phyloP scores from a whole-genome alignment of 2,797 vertebrate genomes.

The Spinibarbus caldwelli region DNA sequence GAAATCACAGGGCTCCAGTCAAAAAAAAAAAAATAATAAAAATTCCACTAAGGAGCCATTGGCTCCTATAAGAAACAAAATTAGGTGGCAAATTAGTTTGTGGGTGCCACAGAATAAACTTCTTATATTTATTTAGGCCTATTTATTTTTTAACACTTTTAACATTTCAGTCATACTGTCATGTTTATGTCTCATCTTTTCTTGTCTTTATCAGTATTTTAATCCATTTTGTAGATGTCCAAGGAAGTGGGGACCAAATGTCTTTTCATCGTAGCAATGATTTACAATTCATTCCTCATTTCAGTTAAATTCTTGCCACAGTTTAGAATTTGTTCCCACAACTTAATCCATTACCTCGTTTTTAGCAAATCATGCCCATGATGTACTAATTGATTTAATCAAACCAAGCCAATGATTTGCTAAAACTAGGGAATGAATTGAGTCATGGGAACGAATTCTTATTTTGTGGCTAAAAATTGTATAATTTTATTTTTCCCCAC shows the following conservation, averaged over 20 bases:
- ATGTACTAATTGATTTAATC: background rate
- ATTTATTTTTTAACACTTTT: no score
- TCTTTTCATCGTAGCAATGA: background rate
- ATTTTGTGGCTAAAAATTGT: background rate
- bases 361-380: background rate
- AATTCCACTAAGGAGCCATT: no score
- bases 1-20: background rate
- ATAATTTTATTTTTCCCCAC: background rate
- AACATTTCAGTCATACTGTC: no score
- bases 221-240: no score
- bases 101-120: no score
- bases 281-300: background rate
- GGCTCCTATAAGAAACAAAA: no score
- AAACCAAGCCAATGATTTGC: background rate
- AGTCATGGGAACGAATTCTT: background rate
- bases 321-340: background rate
- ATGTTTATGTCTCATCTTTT: no score
- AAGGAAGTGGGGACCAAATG: no score
- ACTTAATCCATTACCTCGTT: background rate
- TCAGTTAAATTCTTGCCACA: background rate
- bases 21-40: no score
- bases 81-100: no score
- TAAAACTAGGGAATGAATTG: background rate
- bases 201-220: no score
- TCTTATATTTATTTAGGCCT: no score